phyloP scores from a whole-genome alignment of 2,888 invertebrate genomes.

The Ferrisia virgata region DNA sequence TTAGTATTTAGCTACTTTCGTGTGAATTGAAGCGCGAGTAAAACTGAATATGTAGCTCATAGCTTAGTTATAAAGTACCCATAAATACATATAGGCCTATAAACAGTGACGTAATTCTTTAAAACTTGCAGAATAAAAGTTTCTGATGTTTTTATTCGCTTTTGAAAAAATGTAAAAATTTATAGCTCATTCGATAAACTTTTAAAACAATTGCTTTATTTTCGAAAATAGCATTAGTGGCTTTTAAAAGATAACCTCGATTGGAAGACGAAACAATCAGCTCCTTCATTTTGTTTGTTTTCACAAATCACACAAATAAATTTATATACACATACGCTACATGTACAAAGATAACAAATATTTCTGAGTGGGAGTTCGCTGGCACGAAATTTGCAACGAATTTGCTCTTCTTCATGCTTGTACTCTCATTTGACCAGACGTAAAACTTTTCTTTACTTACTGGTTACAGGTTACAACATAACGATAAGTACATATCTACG shows the following conservation, averaged over 20 bases:
- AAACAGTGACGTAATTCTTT: slow-evolving; percentile 7
- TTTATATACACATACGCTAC: neutral
- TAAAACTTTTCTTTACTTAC: neutral
- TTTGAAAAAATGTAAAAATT: neutral
- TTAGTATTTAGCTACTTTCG: too few relatives aligned
- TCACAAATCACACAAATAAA: neutral
- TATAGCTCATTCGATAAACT: slow-evolving; percentile 7
- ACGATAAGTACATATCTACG: too few relatives aligned
- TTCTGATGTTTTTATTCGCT: neutral
- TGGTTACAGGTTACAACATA: too few relatives aligned
- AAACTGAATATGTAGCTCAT: neutral
- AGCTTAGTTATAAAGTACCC: too few relatives aligned
- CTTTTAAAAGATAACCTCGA: neutral
- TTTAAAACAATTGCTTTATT: neutral
- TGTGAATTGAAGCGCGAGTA: neutral
- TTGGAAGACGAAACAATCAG: neutral
- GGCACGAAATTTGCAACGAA: neutral
- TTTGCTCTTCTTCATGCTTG: neutral
- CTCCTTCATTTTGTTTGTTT: neutral
- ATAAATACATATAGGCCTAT: too few relatives aligned
- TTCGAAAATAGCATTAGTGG: neutral
- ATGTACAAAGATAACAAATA: neutral
- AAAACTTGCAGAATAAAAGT: neutral
- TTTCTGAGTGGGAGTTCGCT: neutral
- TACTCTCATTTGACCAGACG: too few relatives aligned